Evolutionary conservation across 2,797 vertebrate species (phyloP).

Genomic region (Enoplosus armatus): DNA sequence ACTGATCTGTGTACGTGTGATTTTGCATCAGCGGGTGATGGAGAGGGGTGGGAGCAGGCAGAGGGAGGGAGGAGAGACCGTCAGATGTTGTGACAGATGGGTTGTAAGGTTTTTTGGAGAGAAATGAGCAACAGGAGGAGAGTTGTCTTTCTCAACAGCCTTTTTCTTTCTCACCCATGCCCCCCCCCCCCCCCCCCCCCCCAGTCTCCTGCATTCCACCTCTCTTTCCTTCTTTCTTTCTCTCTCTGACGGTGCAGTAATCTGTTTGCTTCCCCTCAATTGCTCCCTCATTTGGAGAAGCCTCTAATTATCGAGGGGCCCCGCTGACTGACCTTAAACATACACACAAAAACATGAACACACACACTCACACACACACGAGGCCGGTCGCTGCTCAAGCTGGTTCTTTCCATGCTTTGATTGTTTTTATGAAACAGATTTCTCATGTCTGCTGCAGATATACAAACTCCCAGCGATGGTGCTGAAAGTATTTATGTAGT

Average conservation of each 20-base stretch:
- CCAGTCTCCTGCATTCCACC: slow-evolving; percentile 36
- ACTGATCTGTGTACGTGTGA: slow-evolving; percentile 39
- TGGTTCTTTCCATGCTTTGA: not conserved
- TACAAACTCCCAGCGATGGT: not conserved
- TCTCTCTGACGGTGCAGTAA: slow-evolving; percentile 39
- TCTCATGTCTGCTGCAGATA: not conserved
- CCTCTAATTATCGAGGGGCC: slow-evolving; percentile 71
- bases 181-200: not conserved
- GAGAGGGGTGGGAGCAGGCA: not conserved
- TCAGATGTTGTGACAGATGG: slow-evolving; percentile 60
- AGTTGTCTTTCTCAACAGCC: not conserved
- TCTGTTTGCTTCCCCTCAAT: slow-evolving; percentile 66
- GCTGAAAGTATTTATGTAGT: not conserved
- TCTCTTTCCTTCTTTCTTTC: slow-evolving; percentile 9
- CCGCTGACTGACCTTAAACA: slow-evolving; percentile 56
- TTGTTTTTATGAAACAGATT: not conserved
- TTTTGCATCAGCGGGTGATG: slow-evolving; percentile 8
- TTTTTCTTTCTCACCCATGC: not conserved
- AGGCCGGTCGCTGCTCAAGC: not conserved
- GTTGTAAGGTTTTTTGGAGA: slow-evolving; percentile 20
- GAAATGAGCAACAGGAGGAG: slow-evolving; percentile 31
- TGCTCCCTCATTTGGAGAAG: slow-evolving; percentile 56
- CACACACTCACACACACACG: not conserved
- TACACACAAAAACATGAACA: slow-evolving; percentile 35
- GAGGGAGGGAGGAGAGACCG: slow-evolving; percentile 12